Conservation (phyloP, 2,888 invertebrate genomes). For the Drosophila heteroneura region DNA sequence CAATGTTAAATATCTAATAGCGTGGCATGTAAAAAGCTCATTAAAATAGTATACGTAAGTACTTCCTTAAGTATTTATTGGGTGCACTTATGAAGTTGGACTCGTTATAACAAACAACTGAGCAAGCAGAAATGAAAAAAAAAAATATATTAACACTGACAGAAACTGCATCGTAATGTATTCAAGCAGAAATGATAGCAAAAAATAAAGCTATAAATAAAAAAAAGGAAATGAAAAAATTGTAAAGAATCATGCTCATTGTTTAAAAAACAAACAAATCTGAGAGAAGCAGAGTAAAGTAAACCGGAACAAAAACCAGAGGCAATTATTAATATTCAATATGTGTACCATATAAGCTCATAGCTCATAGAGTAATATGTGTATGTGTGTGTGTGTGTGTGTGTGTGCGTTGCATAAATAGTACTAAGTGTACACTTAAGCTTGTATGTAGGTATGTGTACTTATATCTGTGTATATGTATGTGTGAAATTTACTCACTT, state of each 20-base stretch:
- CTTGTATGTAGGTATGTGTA: constrained; percentile 18
- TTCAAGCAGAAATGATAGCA: constrained; percentile 5
- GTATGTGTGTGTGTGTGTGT: constrained; percentile 36
- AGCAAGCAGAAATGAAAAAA: neutral
- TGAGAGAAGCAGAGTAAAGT: constrained; percentile 10
- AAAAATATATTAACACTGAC: constrained; percentile 5
- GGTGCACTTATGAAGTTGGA: constrained; percentile 5
- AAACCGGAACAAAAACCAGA: constrained; percentile 53
- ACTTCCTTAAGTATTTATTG: constrained; percentile 10
- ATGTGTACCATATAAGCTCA: constrained; percentile 55
- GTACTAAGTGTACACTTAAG: constrained; percentile 44
- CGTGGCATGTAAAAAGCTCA: constrained; percentile 7
- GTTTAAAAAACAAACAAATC: constrained; percentile 68
- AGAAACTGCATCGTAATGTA: constrained; percentile 11
- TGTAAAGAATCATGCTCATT: constrained; percentile 59
- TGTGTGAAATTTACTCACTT: constrained; percentile 31
- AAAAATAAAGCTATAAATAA: neutral
- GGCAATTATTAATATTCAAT: constrained; percentile 76
- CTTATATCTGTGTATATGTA: constrained; percentile 26
- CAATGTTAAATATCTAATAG: constrained; percentile 36
- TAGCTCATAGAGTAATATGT: constrained; percentile 45
- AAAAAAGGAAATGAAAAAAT: neutral
- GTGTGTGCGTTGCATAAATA: constrained; percentile 32
- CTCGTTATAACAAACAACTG: neutral
- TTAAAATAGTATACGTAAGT: constrained; percentile 9